Evolutionary conservation across 1,140 invertebrate species (phyloP).

Genomic region (Trypoxylus dichotomus): DNA sequence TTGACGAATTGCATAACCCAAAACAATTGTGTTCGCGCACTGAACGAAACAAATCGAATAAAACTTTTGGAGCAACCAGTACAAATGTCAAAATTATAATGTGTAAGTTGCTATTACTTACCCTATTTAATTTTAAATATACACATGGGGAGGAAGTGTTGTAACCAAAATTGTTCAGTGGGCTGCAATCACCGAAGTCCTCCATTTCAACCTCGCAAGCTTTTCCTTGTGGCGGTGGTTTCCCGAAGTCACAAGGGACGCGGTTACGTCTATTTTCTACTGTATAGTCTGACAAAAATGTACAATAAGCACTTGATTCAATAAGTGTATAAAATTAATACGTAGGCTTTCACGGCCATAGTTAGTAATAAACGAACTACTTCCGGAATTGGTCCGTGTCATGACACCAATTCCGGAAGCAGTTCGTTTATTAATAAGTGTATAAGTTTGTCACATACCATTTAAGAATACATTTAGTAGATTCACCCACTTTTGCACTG

Average conservation of each 20-base stretch:
- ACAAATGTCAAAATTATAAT: too few species aligned
- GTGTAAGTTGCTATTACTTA: constrained; percentile 50
- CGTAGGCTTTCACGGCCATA: too few species aligned
- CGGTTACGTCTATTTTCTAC: constrained; percentile 62
- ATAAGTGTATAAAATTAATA: background rate
- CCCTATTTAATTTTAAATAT: constrained; percentile 84
- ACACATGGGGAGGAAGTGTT: constrained; percentile 71
- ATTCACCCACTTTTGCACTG: constrained; percentile 68
- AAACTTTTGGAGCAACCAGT: too few species aligned
- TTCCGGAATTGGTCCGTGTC: too few species aligned
- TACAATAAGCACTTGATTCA: background rate
- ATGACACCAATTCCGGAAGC: too few species aligned
- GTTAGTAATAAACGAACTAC: too few species aligned
- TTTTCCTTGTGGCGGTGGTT: constrained; percentile 59
- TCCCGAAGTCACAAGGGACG: constrained; percentile 67
- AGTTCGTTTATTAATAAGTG: too few species aligned
- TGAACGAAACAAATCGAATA: too few species aligned
- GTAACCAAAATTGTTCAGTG: constrained; percentile 69
- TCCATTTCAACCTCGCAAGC: constrained; percentile 72
- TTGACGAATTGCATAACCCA: too few species aligned
- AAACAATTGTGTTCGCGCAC: too few species aligned
- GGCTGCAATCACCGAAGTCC: constrained; percentile 67
- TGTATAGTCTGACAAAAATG: constrained; percentile 59
- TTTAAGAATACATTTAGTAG: constrained; percentile 70
- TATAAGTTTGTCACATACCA: constrained; percentile 59